Evolutionary conservation across 2,888 invertebrate species (phyloP), one percentile per base, ranked within the genome.

Genomic region (Volucella bombylans): DNA sequence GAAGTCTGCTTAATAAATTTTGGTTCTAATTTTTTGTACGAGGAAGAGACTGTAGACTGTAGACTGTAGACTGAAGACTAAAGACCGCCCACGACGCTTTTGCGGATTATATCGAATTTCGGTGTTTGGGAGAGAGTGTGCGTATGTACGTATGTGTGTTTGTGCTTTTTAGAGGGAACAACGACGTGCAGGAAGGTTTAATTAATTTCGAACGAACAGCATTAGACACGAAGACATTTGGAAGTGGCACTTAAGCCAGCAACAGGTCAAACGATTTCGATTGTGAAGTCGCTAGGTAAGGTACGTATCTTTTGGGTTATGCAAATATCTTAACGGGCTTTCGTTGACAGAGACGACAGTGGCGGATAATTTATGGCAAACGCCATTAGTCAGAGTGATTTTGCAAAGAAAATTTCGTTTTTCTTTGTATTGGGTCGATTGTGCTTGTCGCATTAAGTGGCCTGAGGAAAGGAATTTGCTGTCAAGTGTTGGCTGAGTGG

Each of bases 71-170:
- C 23, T 23, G 31, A 31, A 31, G 31, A 31, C 31, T 6, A 23
- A 15, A n/a, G 83, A 83, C 83, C 80, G 74, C 83, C 83, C 80
- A 83, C 80, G 83, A 83, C 52, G 83, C 54, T 76, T 71, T 80
- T 54, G 79, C 80, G 74, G 80, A 76, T 80, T 83, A 71, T 45
- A 62, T 64, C 47, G 49, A 68, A 43, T 59, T 76, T 65, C 4
- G 38, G 31, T 31, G 6, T 31, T 31, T 31, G 41, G 47, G n/a
- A 4, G 45, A n/a, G 45, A 12, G 12, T 45, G 12, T 50, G 11
- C 4, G 54, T 43, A 11, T 45, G 43, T 50, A n/a, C 4, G 54
- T 43, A 11, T 45, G 43, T 8, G 45, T 64, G 64, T 31, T n/a
- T 18, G 55, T 23, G 18, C 6, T 2, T 39, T n/a, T 6, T 14